These are phyloP conservation scores for Drosophila subquinaria DNA, from an alignment of 2,888 invertebrate species.

Conservation along the genomic window DNA sequence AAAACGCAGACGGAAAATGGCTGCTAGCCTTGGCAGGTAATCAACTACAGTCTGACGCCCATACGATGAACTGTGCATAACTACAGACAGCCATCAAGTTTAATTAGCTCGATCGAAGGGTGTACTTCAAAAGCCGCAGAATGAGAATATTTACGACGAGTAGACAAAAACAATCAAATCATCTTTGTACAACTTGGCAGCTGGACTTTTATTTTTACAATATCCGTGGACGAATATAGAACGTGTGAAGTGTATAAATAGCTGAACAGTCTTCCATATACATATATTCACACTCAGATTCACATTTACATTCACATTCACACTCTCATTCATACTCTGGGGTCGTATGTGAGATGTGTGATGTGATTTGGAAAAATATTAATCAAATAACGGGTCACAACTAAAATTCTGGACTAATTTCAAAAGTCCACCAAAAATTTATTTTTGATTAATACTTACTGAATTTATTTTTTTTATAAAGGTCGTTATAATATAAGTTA, in stretches of 20 bases:
- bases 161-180: conserved; percentile 36
- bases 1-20: conserved; percentile 67
- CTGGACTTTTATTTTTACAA: conserved; percentile 35
- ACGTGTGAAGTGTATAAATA: conserved; percentile 54
- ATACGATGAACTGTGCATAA: conserved; percentile 19
- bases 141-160: conserved; percentile 15
- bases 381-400: conserved; percentile 8
- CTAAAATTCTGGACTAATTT: too few relatives aligned
- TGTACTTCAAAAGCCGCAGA: conserved; percentile 34
- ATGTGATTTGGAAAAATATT: conserved; percentile 25
- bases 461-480: too few relatives aligned
- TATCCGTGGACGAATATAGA: conserved; percentile 55
- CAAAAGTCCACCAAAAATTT: too few relatives aligned
- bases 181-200: conserved; percentile 17
- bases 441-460: too few relatives aligned
- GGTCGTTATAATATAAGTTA: too few relatives aligned
- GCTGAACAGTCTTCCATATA: conserved; percentile 11
- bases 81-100: conserved; percentile 37
- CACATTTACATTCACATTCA: conserved; percentile 20
- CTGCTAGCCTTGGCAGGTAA: conserved; percentile 83
- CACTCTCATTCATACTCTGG: neutral
- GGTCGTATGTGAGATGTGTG: conserved; percentile 29
- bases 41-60: neutral
- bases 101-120: conserved; percentile 38
- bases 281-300: neutral